Base-by-base conservation (phyloP, 2,888 invertebrate species). In the Oscheius sp. region DNA sequence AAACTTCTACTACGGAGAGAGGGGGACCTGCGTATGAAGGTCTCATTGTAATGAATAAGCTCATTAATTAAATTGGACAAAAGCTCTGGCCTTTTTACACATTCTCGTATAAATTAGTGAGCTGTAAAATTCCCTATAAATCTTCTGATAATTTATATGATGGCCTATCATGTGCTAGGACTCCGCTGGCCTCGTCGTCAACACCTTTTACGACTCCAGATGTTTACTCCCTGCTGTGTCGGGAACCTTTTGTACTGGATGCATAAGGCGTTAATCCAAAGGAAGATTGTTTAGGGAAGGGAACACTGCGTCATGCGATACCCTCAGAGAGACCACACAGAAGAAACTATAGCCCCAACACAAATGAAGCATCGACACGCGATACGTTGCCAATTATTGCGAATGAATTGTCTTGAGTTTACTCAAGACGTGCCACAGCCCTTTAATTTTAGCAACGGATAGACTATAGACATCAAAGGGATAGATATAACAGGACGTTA, bases 291-390 rank as follows among this genome's bases (percentile, higher is more conserved):
- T 41, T 41, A 44, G 41, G 36, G 32, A 33, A 28, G 59, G 22
- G 22, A 1, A 44, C n/a, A 41, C 41, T n/a, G n/a, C 41, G 59
- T 44, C 44, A 59, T 44, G 17, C 41, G 59, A 59, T 30, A 38
- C 41, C 59, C 36, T 28, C 24, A 12, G 26, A n/a, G 14, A 3
- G 41, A 44, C 41, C 41, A 59, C 59, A 59, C 41, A 59, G 44
- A 59, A 59, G 59, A 59, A 59, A 41, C 59, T 59, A 59, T 59
- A 59, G 59, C 59, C 59, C 8, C 44, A 22, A 26, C 44, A 41
- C 44, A 59, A 59, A 59, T 59, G 59, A 59, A 59, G 59, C 14
- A 41, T 17, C 41, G 59, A 59, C 59, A 59, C 44, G 59, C 59
- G 59, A 59, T 59, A 59, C 59, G 59, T 44, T 59, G 41, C 41